Base-by-base conservation (phyloP, 1,140 invertebrate species). In the Eufriesea mexicana region DNA sequence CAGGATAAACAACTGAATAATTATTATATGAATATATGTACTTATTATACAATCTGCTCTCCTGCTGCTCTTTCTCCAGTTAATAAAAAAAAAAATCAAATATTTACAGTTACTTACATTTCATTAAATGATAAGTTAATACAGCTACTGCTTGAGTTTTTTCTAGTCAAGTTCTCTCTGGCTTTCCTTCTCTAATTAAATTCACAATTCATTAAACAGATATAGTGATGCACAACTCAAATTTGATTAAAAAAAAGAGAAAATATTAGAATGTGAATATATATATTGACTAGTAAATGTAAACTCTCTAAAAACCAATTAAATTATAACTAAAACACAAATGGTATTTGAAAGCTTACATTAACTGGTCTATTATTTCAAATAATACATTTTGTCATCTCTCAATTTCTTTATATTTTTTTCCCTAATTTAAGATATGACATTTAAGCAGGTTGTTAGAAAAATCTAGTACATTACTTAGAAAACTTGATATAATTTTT, bases 41-140 rank as follows among this genome's bases (percentile, higher is more conserved):
- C 25, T 28, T 71, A 57, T 47, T 64, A 45, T 78, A 83, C 74
- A 83, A 81, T 55, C 28, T 67, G 42, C 57, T 23, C 59, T 67
- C 35, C 45, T 35, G 66, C 54, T 62, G 16, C n/a, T 70, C 45
- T 18, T 49, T 25, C 35, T 66, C 18, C 23, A 9, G n/a, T 45
- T 25, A 20, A 14, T 7, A 54, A 6, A 49, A 47, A 71, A 66
- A 51, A 45, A 67, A 54, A 84, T 49, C 35, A 35, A 45, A 54
- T 84, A 84, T 80, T 61, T 73, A 80, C 83, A 84, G 51, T 72
- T 84, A 84, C 35, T 84, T 80, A 80, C 78, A 80, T 81, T 80
- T 49, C 54, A 18, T 77, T 64, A 80, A 72, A 79, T n/a, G 42
- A 59, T 74, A 68, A 75, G 45, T 71, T 54, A 73, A 84, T 54